Percentiles rank a stretch among this genome's conserved stretches.
Conservation (phyloP, 37 sponge, comb jelly and placozoan species). For the Dysidea cf. avara region DNA sequence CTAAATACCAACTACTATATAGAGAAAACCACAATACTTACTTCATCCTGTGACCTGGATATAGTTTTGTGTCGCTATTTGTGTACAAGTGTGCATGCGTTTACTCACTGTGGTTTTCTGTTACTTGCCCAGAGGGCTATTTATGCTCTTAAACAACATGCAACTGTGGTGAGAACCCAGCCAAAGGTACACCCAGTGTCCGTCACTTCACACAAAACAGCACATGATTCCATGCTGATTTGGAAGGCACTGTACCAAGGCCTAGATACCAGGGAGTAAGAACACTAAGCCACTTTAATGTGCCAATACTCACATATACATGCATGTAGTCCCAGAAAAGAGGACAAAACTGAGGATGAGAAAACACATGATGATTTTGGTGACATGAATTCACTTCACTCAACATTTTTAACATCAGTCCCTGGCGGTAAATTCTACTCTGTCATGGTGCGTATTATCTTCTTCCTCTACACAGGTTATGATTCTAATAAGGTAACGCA, state of each 20-base stretch:
- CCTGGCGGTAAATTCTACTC: too few relatives aligned
- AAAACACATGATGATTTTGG: not conserved
- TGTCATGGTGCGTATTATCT: too few relatives aligned
- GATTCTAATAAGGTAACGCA: not conserved
- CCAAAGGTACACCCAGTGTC: slow-evolving; percentile 24
- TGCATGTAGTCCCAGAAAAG: not conserved
- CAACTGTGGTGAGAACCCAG: slow-evolving; percentile 13
- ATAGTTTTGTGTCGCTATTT: too few relatives aligned
- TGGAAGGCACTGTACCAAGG: slow-evolving; percentile 75
- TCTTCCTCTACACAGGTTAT: not conserved
- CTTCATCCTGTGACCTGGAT: too few relatives aligned
- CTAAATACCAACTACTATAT: too few relatives aligned
- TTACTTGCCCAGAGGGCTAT: slow-evolving; percentile 25
- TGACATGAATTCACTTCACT: too few relatives aligned
- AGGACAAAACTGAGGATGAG: not conserved
- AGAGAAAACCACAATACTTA: too few relatives aligned
- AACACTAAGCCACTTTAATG: not conserved
- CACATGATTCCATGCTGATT: slow-evolving; percentile 41
- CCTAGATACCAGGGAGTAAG: slow-evolving; percentile 75
- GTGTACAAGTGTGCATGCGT: too few relatives aligned
- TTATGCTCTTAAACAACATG: slow-evolving; percentile 74
- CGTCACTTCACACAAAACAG: slow-evolving; percentile 34
- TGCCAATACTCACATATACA: not conserved
- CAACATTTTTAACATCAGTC: too few relatives aligned
- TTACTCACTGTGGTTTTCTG: too few relatives aligned